Evolutionary conservation across 2,113 vertebrate species (phyloP), one percentile per base, ranked within the genome.

Genomic region (Hystrix brachyura): DNA sequence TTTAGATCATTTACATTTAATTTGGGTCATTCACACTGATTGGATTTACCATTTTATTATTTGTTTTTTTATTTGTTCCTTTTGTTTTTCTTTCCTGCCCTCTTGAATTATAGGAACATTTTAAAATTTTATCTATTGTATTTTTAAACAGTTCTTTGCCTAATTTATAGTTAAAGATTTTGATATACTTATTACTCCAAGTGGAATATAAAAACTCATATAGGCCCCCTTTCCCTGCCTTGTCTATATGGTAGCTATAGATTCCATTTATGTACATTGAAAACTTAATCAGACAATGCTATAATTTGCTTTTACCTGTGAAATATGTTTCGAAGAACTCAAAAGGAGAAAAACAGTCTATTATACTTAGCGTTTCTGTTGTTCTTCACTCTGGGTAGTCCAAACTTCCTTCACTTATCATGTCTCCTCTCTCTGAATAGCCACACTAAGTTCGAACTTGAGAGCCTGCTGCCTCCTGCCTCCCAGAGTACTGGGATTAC

Each of bases 311-410:
- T 95, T 84, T 18, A 80, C 62, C 32, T 84, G 53, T 67, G 62
- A 97, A 86, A 91, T 79, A 29, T 46, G 87, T 93, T 93, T 87
- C 59, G 83, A 86, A 86, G 46, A 94, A 89, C 29, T 89, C 65
- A 78, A 93, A 27, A 88, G 38, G 23, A 92, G 43, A 78, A 43
- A 86, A 90, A 72, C 7, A 72, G 62, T 83, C 43, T 90, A 55
- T 72, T 59, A 82, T 34, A 27, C 62, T 76, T 71, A 80, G 48
- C 43, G 69, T 85, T 93, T 93, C 34, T 78, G 51, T 21, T 84
- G 48, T 19, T 78, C 21, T 88, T 90, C 32, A 78, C 88, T 87
- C 78, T 93, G 76, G 72, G 85, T 29, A 38, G 82, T 89, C 23
- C 43, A 65, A 64, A 48, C 89, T 94, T 88, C 78, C 60, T 93